Percentiles rank a stretch among this genome's conserved stretches.
phyloP scores from a whole-genome alignment of 2,113 vertebrate species.

The Ceuthmochares aereus region DNA sequence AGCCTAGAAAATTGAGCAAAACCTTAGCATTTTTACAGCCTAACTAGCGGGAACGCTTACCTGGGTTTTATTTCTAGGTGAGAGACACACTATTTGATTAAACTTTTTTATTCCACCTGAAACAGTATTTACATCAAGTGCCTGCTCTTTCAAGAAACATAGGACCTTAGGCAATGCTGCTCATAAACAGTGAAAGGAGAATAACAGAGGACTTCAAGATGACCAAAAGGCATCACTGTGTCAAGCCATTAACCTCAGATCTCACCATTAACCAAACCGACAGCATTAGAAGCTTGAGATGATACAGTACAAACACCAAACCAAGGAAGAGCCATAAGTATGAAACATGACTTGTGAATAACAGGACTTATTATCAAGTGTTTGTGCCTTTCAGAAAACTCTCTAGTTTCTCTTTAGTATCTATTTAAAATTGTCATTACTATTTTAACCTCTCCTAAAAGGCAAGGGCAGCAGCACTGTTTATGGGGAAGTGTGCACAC shows the following conservation, averaged over 20 bases:
- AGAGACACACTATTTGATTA: not conserved
- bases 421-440: not conserved
- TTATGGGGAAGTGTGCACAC: rapidly evolving
- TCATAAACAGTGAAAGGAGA: not conserved
- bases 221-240: not conserved
- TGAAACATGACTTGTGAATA: not conserved
- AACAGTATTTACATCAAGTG: not conserved
- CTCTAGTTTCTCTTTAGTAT: not conserved
- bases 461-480: not conserved
- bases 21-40: not conserved
- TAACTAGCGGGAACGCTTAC: not conserved
- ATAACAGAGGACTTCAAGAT: not conserved
- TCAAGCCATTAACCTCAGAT: constrained; percentile 3
- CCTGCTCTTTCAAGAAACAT: not conserved
- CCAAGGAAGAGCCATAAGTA: not conserved
- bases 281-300: not conserved
- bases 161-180: not conserved
- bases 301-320: not conserved
- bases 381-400: not conserved
- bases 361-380: not conserved
- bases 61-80: not conserved
- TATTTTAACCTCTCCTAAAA: not conserved
- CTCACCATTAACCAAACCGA: not conserved
- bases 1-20: not conserved
- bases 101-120: not conserved